phyloP scores from a whole-genome alignment of 2,113 vertebrate genomes.

The Reinhardtius hippoglossoides region DNA sequence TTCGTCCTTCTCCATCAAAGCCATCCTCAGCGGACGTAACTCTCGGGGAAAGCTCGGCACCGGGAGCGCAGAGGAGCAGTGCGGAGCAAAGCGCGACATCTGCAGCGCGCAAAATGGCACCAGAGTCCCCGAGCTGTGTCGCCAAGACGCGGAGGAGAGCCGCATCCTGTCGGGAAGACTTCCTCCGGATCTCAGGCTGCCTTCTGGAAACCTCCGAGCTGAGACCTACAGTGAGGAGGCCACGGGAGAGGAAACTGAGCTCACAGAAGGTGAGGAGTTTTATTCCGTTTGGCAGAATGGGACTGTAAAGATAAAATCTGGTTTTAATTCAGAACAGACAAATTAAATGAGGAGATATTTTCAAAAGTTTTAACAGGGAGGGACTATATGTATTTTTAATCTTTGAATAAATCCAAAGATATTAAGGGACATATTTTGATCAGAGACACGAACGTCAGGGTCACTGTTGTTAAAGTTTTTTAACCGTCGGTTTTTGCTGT shows the following conservation, averaged over 20 bases:
- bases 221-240: slow-evolving; percentile 50
- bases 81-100: slow-evolving; percentile 1
- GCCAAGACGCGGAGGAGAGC: slow-evolving; percentile 2
- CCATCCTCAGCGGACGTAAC: slow-evolving; percentile 79
- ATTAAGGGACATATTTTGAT: background rate
- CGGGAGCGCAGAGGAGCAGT: slow-evolving; percentile 9
- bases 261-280: slow-evolving; percentile 54
- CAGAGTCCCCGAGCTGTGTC: background rate
- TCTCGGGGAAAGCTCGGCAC: slow-evolving; percentile 1
- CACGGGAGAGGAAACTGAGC: slow-evolving; percentile 54
- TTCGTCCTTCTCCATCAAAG: slow-evolving; percentile 82
- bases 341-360: background rate
- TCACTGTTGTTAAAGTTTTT: background rate
- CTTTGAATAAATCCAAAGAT: background rate
- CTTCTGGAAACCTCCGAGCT: slow-evolving; percentile 9
- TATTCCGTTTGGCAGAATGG: background rate
- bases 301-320: background rate
- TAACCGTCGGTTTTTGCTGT: background rate
- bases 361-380: background rate
- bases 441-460: background rate
- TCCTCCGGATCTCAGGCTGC: slow-evolving; percentile 4
- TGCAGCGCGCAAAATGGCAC: background rate
- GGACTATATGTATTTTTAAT: background rate
- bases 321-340: background rate
- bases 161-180: slow-evolving; percentile 7